Evolutionary conservation across 2,797 vertebrate genomes (phyloP).

Genomic region (Chrysocyon brachyurus): DNA sequence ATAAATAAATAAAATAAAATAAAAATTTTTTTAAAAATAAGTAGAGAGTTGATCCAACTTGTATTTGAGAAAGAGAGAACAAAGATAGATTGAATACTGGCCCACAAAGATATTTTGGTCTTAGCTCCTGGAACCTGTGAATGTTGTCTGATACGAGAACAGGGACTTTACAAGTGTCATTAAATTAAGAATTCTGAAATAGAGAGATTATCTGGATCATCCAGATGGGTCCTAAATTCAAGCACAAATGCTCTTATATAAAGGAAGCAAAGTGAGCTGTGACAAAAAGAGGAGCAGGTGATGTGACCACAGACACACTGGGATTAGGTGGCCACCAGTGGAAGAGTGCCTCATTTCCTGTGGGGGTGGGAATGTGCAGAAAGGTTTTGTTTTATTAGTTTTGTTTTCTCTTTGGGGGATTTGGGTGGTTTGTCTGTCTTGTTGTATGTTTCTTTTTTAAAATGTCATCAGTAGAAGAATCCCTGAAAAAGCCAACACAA

Average conservation of each 20-base stretch:
- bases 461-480: not conserved
- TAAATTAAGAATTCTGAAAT: not conserved
- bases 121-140: not conserved
- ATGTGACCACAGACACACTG: not conserved
- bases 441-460: not conserved
- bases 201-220: not conserved
- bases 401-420: not conserved
- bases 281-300: not conserved
- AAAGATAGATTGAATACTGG: not conserved
- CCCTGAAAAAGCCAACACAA: not conserved
- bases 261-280: not conserved
- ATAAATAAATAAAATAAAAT: not conserved
- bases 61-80: not conserved
- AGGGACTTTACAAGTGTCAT: not conserved
- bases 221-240: not conserved
- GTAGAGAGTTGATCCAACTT: not conserved
- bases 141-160: not conserved
- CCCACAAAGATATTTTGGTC: not conserved
- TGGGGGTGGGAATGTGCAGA: not conserved
- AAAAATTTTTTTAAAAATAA: not conserved
- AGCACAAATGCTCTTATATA: not conserved
- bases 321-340: not conserved
- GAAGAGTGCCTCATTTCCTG: not conserved
- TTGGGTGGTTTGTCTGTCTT: not conserved
- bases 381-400: not conserved